Percentiles rank a stretch among this genome's conserved stretches.
phyloP scores from a whole-genome alignment of 2,797 vertebrate genomes.

The Pagetopsis macropterus region DNA sequence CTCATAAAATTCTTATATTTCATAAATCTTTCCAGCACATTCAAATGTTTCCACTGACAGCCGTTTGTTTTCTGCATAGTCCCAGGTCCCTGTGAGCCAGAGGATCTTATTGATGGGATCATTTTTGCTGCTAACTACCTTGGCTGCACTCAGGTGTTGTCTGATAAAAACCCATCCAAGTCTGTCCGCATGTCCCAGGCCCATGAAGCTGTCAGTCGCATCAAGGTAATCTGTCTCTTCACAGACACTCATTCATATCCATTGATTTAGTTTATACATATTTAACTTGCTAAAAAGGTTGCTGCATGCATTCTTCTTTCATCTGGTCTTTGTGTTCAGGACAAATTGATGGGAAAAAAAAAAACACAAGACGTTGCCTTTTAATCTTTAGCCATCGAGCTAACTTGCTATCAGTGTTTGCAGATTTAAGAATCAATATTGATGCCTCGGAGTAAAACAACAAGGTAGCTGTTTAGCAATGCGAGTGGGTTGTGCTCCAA shows the following conservation, averaged over 20 bases:
- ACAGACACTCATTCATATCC: neutral
- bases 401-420: neutral
- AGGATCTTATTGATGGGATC: slow-evolving; percentile 90
- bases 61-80: slow-evolving; percentile 77
- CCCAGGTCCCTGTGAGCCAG: slow-evolving; percentile 97
- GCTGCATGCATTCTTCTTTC: neutral
- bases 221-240: slow-evolving; percentile 84
- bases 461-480: slow-evolving; percentile 1
- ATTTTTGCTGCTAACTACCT: slow-evolving; percentile 99
- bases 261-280: slow-evolving; percentile 21
- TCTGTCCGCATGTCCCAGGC: slow-evolving; percentile 96
- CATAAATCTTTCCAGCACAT: neutral
- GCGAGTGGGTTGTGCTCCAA: neutral
- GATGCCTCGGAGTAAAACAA: neutral
- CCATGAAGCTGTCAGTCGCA: slow-evolving; percentile 93
- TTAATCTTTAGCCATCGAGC: neutral
- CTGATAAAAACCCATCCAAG: slow-evolving; percentile 95
- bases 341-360: neutral
- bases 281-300: slow-evolving; percentile 3
- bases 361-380: neutral
- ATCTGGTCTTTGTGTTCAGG: neutral
- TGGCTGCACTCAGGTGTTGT: slow-evolving; percentile 95
- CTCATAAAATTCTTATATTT: slow-evolving; percentile 4
- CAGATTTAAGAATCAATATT: slow-evolving; percentile 16
- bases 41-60: slow-evolving; percentile 13